A percentile compares a stretch with the other conserved stretches of the same genome.
phyloP scores from a whole-genome alignment of 2,888 invertebrate species.

The Aspidiotus destructor region DNA sequence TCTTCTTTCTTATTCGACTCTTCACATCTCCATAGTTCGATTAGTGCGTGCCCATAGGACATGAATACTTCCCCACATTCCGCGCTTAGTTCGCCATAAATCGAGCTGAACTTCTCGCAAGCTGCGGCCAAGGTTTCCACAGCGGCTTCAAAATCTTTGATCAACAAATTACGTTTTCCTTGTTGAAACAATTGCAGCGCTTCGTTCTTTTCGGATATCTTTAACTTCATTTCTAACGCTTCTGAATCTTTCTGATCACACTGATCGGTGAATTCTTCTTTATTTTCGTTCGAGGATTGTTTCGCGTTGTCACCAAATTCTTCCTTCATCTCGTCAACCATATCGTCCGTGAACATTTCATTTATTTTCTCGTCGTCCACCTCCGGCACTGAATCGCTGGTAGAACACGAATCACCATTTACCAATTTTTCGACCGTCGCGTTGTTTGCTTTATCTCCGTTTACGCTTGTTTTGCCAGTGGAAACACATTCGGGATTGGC shows the following conservation, averaged over 20 bases:
- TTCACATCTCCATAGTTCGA: conserved; percentile 61
- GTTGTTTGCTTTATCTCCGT: not conserved
- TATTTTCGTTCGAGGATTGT: conserved; percentile 3
- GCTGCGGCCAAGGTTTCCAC: conserved; percentile 44
- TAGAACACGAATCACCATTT: not conserved
- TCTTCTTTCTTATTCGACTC: conserved; percentile 32
- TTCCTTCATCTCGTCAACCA: conserved; percentile 15
- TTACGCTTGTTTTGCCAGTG: not conserved
- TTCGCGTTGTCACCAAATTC: conserved; percentile 9
- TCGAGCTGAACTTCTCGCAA: conserved; percentile 35
- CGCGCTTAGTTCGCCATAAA: conserved; percentile 69
- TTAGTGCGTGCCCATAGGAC: conserved; percentile 64
- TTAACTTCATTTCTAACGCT: conserved; percentile 15
- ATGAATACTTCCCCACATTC: conserved; percentile 84
- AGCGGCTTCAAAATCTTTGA: conserved; percentile 64
- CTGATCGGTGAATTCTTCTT: conserved; percentile 34
- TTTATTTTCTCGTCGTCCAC: not conserved
- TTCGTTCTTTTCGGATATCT: conserved; percentile 32
- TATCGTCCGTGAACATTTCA: conserved; percentile 15
- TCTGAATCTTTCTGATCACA: conserved; percentile 29
- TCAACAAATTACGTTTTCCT: conserved; percentile 68
- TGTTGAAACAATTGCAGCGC: conserved; percentile 46
- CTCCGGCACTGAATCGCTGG: not conserved
- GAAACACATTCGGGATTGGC: no score
- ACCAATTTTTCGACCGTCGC: not conserved